A percentile compares a stretch with the other conserved stretches of the same genome.
These are phyloP conservation scores for Macrophya alboannulata DNA, from an alignment of 2,888 invertebrate species.

Conservation along the genomic window DNA sequence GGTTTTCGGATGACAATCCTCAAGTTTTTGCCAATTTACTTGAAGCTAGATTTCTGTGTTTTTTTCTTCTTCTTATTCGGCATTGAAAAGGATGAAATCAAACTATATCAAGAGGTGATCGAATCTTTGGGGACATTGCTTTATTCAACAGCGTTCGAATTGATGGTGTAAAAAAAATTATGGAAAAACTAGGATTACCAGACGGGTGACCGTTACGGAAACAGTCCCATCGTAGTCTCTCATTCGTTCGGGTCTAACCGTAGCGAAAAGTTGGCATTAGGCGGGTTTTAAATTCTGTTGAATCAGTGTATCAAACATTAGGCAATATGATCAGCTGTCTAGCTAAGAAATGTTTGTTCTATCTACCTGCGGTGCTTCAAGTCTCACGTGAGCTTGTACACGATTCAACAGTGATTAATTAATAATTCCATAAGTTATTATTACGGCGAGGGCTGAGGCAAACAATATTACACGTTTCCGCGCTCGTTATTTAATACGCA, in stretches of 20 bases:
- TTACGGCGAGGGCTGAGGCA: conserved; percentile 8
- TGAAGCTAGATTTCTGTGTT: background rate
- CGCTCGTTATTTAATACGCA: conserved; percentile 50
- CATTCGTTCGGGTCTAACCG: conserved; percentile 46
- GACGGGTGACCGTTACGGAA: conserved; percentile 42
- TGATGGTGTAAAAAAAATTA: background rate
- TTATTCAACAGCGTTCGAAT: conserved; percentile 2
- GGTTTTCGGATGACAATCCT: background rate
- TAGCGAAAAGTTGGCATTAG: conserved; percentile 26
- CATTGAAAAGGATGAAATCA: background rate
- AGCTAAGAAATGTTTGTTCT: conserved; percentile 1
- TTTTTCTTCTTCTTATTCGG: no score
- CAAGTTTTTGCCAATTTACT: conserved; percentile 1
- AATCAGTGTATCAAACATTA: conserved; percentile 35
- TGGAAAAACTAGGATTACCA: conserved; percentile 5
- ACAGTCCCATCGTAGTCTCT: conserved; percentile 21
- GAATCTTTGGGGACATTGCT: conserved; percentile 27
- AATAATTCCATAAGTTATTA: conserved; percentile 39
- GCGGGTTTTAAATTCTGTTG: conserved; percentile 11
- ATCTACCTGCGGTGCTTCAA: background rate
- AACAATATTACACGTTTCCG: conserved; percentile 45
- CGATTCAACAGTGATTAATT: conserved; percentile 41
- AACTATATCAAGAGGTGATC: conserved; percentile 6
- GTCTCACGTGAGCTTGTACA: conserved; percentile 26
- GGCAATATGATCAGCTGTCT: conserved; percentile 15